Evolutionary conservation across 2,113 vertebrate species (phyloP).

Genomic region (Sinocyclocheilus rhinocerous): DNA sequence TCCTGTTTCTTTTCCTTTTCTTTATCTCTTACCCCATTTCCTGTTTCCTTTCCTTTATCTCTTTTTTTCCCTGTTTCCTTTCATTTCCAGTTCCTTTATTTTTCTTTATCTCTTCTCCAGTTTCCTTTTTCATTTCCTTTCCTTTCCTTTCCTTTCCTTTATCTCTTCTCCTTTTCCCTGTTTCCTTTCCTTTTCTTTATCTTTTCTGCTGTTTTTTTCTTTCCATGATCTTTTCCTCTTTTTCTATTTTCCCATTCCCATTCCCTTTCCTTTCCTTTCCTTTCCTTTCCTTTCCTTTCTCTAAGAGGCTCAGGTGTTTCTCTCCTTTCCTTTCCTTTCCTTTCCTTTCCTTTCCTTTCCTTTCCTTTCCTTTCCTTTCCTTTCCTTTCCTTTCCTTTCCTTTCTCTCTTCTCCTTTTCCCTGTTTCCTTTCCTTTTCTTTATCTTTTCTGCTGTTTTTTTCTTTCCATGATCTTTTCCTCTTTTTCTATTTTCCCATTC

Average conservation of each 20-base stretch:
- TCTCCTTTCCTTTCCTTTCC: too few relatives aligned
- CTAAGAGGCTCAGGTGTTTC: too few relatives aligned
- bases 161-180: neutral
- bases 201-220: neutral
- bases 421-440: neutral
- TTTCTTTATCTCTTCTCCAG: neutral
- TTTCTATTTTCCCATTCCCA: neutral
- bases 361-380: too few relatives aligned
- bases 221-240: neutral
- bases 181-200: neutral
- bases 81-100: neutral
- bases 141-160: neutral
- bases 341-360: neutral
- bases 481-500: neutral
- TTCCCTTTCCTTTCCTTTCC: neutral
- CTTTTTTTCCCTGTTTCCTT: neutral
- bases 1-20: neutral
- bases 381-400: neutral
- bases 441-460: neutral
- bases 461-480: neutral
- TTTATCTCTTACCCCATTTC: neutral
- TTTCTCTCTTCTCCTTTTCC: neutral
- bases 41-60: neutral
- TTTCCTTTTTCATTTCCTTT: neutral
- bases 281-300: slow-evolving; percentile 1